Conservation (phyloP, 2,113 vertebrate species). For the Eptesicus fuscus region DNA sequence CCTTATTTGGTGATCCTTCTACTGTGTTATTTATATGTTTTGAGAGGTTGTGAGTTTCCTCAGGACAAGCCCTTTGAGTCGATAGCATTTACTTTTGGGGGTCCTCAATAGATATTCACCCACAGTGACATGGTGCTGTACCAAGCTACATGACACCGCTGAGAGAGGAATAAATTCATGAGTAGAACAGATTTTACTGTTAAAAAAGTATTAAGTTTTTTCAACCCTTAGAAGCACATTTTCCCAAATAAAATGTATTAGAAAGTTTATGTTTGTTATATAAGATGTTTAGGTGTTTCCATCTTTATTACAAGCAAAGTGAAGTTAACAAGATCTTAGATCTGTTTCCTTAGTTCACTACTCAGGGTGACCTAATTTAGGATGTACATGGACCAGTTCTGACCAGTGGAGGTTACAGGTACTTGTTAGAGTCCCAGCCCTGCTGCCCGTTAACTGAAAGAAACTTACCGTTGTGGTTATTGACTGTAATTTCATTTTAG, state of each 20-base stretch:
- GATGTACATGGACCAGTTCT: not conserved
- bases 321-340: not conserved
- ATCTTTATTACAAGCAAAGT: not conserved
- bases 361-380: not conserved
- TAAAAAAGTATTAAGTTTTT: not conserved
- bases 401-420: not conserved
- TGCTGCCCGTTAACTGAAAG: not conserved
- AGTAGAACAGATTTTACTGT: not conserved
- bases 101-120: not conserved
- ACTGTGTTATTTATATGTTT: not conserved
- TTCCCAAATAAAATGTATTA: not conserved
- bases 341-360: not conserved
- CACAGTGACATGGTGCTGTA: not conserved
- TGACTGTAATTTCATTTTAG: constrained; percentile 21
- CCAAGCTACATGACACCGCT: not conserved
- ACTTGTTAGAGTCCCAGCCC: not conserved
- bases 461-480: not conserved
- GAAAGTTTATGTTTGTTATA: not conserved
- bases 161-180: not conserved
- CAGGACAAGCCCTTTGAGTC: not conserved
- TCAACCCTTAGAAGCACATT: not conserved
- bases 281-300: not conserved
- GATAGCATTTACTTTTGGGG: not conserved
- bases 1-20: not conserved
- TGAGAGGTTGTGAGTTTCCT: not conserved